Evolutionary conservation across 2,797 vertebrate genomes (phyloP), one percentile per base, ranked within the genome.

Genomic region (Acrocephalus scirpaceus): DNA sequence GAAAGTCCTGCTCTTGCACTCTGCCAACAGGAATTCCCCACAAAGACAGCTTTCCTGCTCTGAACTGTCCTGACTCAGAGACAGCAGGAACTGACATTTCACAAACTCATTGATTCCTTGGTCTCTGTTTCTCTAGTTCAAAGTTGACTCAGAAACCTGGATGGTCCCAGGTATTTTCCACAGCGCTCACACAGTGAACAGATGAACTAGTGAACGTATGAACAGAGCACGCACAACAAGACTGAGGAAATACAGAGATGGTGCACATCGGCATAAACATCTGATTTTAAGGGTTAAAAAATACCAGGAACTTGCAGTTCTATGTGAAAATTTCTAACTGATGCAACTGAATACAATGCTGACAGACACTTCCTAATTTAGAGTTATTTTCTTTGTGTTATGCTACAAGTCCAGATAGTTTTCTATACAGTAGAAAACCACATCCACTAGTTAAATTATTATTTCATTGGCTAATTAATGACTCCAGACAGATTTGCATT

Each of bases 401-500:
- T 29, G 57, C 97, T 95, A 96, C 78, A 97, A 79, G 90, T 92
- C 73, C 86, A 95, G 93, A 92, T 94, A 92, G 94, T 97, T 98
- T 97, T 94, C 96, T 86, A 95, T 94, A 94, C 89, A 97, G 95
- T 88, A 98, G 86, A 96, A 97, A 97, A 98, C 88, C 82, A 96
- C 98, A 97, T 96, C 97, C 98, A 97, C 97, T 98, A 98, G 98
- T 98, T 98, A 98, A 98, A 98, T 97, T 97, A 98, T 98, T 97
- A 96, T 97, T 98, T 98, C 98, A 98, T 98, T 98, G 98, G 97
- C 94, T 97, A 98, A 98, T 97, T 98, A 98, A 99, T 98, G 96
- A 98, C 98, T 97, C 97, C 92, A 97, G 97, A 97, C 97, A 98
- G 97, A 97, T 97, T 97, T 97, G 96, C 98, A 98, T 98, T 95